Evolutionary conservation across 2,797 vertebrate species (phyloP), one percentile per base, ranked within the genome.

Genomic region (Epinephelus malabaricus): DNA sequence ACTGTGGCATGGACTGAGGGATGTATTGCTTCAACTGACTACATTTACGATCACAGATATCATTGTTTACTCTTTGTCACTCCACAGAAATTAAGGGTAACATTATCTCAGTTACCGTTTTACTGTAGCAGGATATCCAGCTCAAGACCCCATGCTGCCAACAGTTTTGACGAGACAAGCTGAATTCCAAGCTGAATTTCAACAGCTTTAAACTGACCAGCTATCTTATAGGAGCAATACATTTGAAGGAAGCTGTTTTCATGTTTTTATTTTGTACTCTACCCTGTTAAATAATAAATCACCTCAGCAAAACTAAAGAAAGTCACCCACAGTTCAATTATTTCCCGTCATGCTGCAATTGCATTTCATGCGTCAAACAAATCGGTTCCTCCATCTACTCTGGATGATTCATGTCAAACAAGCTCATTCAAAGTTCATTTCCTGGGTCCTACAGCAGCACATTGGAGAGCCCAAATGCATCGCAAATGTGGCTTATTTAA

Each of bases 351-450:
- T 65, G 14, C 69, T 38, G 34, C 54, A 84, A 83, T 81, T 62
- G 68, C 70, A 85, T 83, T 88, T 77, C 70, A 84, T 65, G 82
- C 72, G 74, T 82, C 67, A 79, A 78, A 87, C 62, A 73, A 74
- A 79, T 78, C 53, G 2, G 59, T 76, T 81, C 76, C 51, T 72
- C 58, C 55, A 60, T 82, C 86, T 85, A 66, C 88, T 83, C 86
- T 51, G 81, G 74, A 76, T 89, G 84, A 92, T 88, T 90, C 81
- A 65, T 86, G 82, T 83, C 84, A 88, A 86, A 84, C 84, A 86
- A 83, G 77, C 87, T 89, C 87, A 83, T 88, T 86, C 85, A 88
- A 78, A 91, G 78, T 89, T 89, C 81, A 90, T 92, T 91, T 83
- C 81, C 78, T 21, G 77, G 72, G 75, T 74, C 65, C 69, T 76